Percentiles rank a stretch among this genome's conserved stretches.
Evolutionary conservation across 2,113 vertebrate genomes (phyloP).

Genomic region (mouse (Mus musculus)): GRCm39 chr9:24682001-24682500

Average conservation of each 20-base stretch:
- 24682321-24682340: background rate
- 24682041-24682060: constrained; percentile 97
- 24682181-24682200: constrained; percentile 90
- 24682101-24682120: constrained; percentile 95
- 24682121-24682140: constrained; percentile 87
- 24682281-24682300: background rate
- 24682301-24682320: background rate
- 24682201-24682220: constrained; percentile 98
- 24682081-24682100: constrained; percentile 95
- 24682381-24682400: too few relatives aligned
- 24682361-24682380: background rate
- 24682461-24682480: background rate
- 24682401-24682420: background rate
- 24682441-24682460: background rate
- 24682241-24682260: background rate
- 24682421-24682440: background rate
- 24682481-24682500: background rate
- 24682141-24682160: constrained; percentile 88
- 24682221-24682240: constrained; percentile 89
- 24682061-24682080: constrained; percentile 98
- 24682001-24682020: constrained; percentile 98
- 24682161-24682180: constrained; percentile 91
- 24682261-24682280: background rate
- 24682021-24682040: constrained; percentile 99
- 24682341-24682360: background rate